Conservation (phyloP, 2,113 vertebrate genomes). For the Myrmophylax atrothorax region DNA sequence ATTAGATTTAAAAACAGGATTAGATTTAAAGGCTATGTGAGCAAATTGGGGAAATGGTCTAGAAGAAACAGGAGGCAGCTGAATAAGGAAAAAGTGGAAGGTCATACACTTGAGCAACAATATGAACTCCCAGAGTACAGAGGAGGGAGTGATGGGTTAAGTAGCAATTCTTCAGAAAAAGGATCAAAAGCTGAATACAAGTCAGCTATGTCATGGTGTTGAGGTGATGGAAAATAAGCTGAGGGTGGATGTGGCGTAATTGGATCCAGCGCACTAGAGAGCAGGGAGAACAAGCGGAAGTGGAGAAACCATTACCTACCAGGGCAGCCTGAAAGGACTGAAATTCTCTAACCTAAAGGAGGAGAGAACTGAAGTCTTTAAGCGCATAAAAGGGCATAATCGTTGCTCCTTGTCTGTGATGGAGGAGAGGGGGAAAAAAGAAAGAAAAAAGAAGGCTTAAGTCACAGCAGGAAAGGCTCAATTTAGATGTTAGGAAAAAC, state of each 20-base stretch:
- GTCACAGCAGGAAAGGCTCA: conserved; percentile 63
- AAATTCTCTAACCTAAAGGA: neutral
- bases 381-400: conserved; percentile 44
- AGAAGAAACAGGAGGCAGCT: neutral
- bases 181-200: conserved; percentile 40
- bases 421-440: neutral
- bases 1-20: neutral
- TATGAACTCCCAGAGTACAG: neutral
- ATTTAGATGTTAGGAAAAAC: conserved; percentile 66
- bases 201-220: conserved; percentile 4
- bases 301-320: conserved; percentile 4
- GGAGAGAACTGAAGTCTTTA: conserved; percentile 28
- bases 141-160: neutral
- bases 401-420: neutral
- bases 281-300: neutral
- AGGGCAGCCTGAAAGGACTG: neutral
- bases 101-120: neutral
- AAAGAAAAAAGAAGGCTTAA: conserved; percentile 11
- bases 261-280: conserved; percentile 46
- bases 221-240: conserved; percentile 49
- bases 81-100: neutral
- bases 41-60: neutral
- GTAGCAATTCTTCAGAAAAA: conserved; percentile 3
- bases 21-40: neutral
- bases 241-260: conserved; percentile 24